Base-by-base conservation (phyloP, 2,888 invertebrate species). In the Euplagia quadripunctaria region DNA sequence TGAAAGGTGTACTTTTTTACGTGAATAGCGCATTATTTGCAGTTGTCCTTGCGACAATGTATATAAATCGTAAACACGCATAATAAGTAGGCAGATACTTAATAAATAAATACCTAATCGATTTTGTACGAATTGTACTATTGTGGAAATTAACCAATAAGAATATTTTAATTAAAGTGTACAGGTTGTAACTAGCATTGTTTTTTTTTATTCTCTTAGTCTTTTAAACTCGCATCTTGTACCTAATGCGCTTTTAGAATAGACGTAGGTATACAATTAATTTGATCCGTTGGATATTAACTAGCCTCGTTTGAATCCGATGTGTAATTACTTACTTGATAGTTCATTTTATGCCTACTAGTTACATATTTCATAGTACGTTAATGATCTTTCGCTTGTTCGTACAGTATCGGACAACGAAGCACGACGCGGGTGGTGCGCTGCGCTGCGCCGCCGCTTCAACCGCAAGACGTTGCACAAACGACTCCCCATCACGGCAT, bases 381-480 rank as follows among this genome's bases (percentile, higher is more conserved):
- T 14, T 14, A 31, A 61, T 31, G 61, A 31, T 61, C 61, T 31
- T 12, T 61, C 14, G 12, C 14, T 2, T 61, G 31, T 31, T 77
- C 89, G 82, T 8, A 79, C 89, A 97, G 97, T 97, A 83, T 90
- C 96, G 17, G 96, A 96, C 75, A 91, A 88, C 63, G 87, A 88
- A 49, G 82, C 89, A 31, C 90, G 91, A 72, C 91, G 89, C 74
- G 92, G 93, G 31, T 94, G 94, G 92, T 89, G 91, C 75, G 90
- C 93, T 20, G 90, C 89, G 67, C 91, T 96, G 78, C 93, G 92
- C 7, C 92, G 96, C 46, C 96, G 96, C 80, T 97, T 97, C 86
- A 97, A 97, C 76, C 97, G 97, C 86, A 98, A 97, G 93, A 97
- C 96, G 78, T 94, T 98, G 43, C 96, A 97, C 91, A 97, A 97